These are phyloP conservation scores for Clostera curtula DNA, from an alignment of 2,888 invertebrate species.

Conservation along the genomic window DNA sequence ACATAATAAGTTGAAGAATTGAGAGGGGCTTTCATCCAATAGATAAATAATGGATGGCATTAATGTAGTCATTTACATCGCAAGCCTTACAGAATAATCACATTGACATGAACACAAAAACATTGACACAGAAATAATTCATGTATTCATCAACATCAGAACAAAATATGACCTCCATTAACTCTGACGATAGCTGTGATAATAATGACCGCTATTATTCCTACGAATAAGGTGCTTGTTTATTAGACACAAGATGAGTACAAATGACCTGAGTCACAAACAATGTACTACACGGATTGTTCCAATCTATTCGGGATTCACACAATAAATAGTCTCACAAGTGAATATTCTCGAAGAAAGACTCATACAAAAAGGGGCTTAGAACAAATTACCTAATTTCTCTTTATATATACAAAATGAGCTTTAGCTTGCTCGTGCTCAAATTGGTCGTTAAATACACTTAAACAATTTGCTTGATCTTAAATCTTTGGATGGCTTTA, in stretches of 20 bases:
- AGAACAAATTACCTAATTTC: slow-evolving; percentile 62
- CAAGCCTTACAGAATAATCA: neutral
- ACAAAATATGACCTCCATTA: neutral
- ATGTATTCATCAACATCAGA: neutral
- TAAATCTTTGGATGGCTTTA: no score
- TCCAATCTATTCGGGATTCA: slow-evolving; percentile 28
- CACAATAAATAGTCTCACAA: slow-evolving; percentile 31
- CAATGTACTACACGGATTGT: slow-evolving; percentile 18
- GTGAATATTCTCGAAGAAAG: slow-evolving; percentile 40
- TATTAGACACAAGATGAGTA: slow-evolving; percentile 12
- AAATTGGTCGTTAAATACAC: slow-evolving; percentile 57
- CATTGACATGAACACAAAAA: neutral
- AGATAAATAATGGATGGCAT: no score
- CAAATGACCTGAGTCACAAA: slow-evolving; percentile 12
- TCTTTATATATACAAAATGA: slow-evolving; percentile 58
- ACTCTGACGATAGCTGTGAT: neutral
- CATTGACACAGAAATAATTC: neutral
- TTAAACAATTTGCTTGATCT: slow-evolving; percentile 56
- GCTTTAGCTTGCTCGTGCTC: slow-evolving; percentile 47
- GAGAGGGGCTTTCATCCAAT: no score
- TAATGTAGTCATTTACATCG: no score
- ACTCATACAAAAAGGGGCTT: slow-evolving; percentile 41
- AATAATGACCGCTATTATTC: slow-evolving; percentile 1
- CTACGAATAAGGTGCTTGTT: slow-evolving; percentile 8
- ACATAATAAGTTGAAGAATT: no score